These are phyloP conservation scores for Brachylomia viminalis DNA, from an alignment of 2,888 invertebrate species.

Conservation along the genomic window DNA sequence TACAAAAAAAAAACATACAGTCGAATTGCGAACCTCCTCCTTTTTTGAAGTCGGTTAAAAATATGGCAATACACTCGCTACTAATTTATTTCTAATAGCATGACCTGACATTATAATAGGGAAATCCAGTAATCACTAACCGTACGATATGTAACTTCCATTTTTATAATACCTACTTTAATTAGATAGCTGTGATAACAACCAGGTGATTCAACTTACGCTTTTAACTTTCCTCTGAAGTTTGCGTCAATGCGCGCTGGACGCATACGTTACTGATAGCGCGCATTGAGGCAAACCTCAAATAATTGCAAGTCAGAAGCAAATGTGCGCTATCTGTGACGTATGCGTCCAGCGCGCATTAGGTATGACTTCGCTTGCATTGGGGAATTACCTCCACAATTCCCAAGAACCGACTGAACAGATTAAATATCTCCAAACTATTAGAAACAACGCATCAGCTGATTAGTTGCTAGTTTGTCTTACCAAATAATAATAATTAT, in stretches of 20 bases:
- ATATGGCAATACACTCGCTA: neutral
- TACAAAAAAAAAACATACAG: too few relatives aligned
- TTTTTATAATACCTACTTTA: neutral
- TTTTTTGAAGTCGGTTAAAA: too few relatives aligned
- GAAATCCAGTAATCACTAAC: neutral
- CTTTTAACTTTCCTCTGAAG: neutral
- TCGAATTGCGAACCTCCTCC: too few relatives aligned
- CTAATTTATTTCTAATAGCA: neutral
- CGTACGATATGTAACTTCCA: neutral
- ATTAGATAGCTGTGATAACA: neutral
- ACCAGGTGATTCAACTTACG: neutral
- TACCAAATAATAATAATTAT: neutral
- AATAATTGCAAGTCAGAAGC: conserved; percentile 10
- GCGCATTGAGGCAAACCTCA: conserved; percentile 19
- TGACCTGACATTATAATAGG: neutral
- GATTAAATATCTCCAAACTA: too few relatives aligned
- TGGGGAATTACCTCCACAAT: neutral
- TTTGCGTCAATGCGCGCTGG: conserved; percentile 14
- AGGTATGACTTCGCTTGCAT: neutral
- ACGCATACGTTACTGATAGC: neutral
- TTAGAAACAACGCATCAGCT: neutral
- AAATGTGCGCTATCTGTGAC: conserved; percentile 10
- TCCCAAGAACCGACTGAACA: neutral
- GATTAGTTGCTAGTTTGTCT: neutral
- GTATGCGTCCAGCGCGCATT: neutral